These are phyloP conservation scores for Leptarthrus brevirostris DNA, from an alignment of 2,888 invertebrate species.

Conservation along the genomic window DNA sequence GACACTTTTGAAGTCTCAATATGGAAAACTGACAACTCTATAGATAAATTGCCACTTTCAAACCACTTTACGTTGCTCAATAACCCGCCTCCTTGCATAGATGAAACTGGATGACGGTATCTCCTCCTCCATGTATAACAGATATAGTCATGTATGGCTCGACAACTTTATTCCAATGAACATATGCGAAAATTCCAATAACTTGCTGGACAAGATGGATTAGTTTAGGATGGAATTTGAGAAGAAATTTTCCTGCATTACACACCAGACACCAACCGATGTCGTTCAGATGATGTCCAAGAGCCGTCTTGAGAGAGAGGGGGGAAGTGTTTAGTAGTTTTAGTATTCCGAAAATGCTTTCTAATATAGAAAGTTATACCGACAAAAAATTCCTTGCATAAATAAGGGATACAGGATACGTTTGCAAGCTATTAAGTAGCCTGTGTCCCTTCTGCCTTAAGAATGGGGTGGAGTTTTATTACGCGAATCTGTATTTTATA, in stretches of 20 bases:
- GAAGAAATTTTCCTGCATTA: not conserved
- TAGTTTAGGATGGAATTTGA: not conserved
- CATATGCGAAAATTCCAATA: slow-evolving; percentile 27
- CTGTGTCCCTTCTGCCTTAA: too few species aligned
- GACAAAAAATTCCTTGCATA: slow-evolving; percentile 3
- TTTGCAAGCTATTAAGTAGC: slow-evolving; percentile 23
- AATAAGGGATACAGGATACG: not conserved
- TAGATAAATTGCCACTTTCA: slow-evolving; percentile 28
- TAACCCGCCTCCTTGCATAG: not conserved
- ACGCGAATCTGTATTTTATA: not conserved
- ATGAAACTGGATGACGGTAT: not conserved
- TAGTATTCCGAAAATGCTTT: slow-evolving; percentile 14
- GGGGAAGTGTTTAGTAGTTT: slow-evolving; percentile 28
- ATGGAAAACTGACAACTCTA: slow-evolving; percentile 1
- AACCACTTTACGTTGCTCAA: slow-evolving; percentile 14
- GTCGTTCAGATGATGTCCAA: too few species aligned
- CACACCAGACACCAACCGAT: not conserved
- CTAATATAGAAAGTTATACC: slow-evolving; percentile 30
- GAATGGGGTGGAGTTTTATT: not conserved
- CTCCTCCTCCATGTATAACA: not conserved
- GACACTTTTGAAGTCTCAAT: slow-evolving; percentile 27
- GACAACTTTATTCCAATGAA: slow-evolving; percentile 8
- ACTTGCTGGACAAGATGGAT: slow-evolving; percentile 27
- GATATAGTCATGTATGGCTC: slow-evolving; percentile 9
- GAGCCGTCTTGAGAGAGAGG: slow-evolving; percentile 1